Conservation (phyloP, 2,113 vertebrate genomes). For the Serilophus lunatus region DNA sequence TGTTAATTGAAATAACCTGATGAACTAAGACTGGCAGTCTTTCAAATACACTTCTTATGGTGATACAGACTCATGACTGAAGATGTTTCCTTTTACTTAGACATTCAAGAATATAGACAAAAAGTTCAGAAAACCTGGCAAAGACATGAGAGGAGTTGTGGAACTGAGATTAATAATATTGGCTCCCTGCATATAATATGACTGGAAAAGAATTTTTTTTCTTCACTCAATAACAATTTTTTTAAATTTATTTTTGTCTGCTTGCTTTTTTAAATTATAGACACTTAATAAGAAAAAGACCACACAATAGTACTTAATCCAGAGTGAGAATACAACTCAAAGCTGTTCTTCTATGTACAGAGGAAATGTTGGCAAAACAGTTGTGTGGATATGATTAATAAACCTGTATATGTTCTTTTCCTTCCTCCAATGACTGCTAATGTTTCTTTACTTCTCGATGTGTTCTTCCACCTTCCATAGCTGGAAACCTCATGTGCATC, state of each 20-base stretch:
- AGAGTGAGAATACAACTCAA: background rate
- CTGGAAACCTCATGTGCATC: background rate
- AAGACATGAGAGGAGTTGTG: background rate
- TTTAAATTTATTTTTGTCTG: background rate
- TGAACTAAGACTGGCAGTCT: background rate
- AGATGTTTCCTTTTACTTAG: background rate
- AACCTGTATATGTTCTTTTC: background rate
- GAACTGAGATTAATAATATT: background rate
- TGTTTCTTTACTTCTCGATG: background rate
- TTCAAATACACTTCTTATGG: background rate
- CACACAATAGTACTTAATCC: background rate
- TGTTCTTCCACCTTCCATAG: background rate
- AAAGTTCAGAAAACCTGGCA: background rate
- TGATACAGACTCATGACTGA: background rate
- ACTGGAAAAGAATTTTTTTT: background rate
- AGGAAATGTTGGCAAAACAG: background rate
- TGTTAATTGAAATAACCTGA: background rate
- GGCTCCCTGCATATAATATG: background rate
- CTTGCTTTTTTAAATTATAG: background rate
- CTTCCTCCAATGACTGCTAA: background rate
- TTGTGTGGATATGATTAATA: background rate
- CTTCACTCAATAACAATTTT: background rate
- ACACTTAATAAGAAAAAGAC: background rate
- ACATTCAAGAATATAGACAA: background rate
- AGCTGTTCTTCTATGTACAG: background rate